These are phyloP conservation scores for Oryctolagus cuniculus DNA, from an alignment of 2,113 vertebrate species.

Conservation along the genomic window mOryCun1.1 NC_091435.1:95125001-95125500, in stretches of 20 bases:
- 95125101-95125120: conserved; percentile 7
- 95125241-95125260: conserved; percentile 40
- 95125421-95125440: neutral
- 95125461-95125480: conserved; percentile 12
- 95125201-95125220: neutral
- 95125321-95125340: conserved; percentile 49
- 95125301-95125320: neutral
- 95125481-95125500: conserved; percentile 27
- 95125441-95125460: neutral
- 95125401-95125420: neutral
- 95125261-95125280: neutral
- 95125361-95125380: neutral
- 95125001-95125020: too few relatives aligned
- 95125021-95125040: too few relatives aligned
- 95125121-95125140: conserved; percentile 39
- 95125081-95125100: neutral
- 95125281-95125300: conserved; percentile 27
- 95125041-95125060: neutral
- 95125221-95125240: conserved; percentile 50
- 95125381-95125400: conserved; percentile 45
- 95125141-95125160: conserved; percentile 15
- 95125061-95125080: conserved; percentile 27
- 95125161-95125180: neutral
- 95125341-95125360: neutral
- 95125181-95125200: conserved; percentile 5